Evolutionary conservation across 1,140 invertebrate species (phyloP).

Genomic region (Leptonema lineaticorne): DNA sequence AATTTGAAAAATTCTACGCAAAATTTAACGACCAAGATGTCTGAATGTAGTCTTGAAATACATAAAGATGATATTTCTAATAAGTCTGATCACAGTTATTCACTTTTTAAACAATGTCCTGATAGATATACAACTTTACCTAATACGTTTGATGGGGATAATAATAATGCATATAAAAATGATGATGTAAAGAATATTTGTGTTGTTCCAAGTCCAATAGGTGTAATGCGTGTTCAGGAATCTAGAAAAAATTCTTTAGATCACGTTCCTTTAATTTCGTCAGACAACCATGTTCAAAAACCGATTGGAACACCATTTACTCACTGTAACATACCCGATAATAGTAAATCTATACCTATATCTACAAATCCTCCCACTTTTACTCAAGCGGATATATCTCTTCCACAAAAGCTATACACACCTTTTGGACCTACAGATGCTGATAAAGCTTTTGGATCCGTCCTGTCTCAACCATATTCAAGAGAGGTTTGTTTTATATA

Average conservation of each 20-base stretch:
- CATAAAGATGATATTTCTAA: background rate
- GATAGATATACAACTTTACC: slow-evolving; percentile 53
- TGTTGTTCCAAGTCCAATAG: slow-evolving; percentile 37
- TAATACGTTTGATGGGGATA: slow-evolving; percentile 45
- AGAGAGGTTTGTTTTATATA: slow-evolving; percentile 9
- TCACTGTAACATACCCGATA: slow-evolving; percentile 43
- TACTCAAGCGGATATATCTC: background rate
- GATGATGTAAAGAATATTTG: too few species aligned
- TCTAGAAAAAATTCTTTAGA: slow-evolving; percentile 3
- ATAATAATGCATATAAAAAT: background rate
- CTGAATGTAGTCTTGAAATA: slow-evolving; percentile 23
- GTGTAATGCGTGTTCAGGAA: background rate
- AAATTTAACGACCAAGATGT: slow-evolving; percentile 46
- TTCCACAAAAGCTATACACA: slow-evolving; percentile 45
- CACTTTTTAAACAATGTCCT: slow-evolving; percentile 51
- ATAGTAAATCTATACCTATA: background rate
- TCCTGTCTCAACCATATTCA: slow-evolving; percentile 45
- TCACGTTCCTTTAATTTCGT: background rate
- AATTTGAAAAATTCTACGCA: slow-evolving; percentile 42
- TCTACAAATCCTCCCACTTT: background rate
- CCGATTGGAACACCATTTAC: slow-evolving; percentile 51
- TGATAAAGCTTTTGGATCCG: slow-evolving; percentile 50
- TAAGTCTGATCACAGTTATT: slow-evolving; percentile 40
- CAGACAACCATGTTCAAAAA: slow-evolving; percentile 43
- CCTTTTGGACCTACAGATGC: slow-evolving; percentile 52